Conservation (phyloP, 2,888 invertebrate genomes). For the Cremastinae sp. region DNA sequence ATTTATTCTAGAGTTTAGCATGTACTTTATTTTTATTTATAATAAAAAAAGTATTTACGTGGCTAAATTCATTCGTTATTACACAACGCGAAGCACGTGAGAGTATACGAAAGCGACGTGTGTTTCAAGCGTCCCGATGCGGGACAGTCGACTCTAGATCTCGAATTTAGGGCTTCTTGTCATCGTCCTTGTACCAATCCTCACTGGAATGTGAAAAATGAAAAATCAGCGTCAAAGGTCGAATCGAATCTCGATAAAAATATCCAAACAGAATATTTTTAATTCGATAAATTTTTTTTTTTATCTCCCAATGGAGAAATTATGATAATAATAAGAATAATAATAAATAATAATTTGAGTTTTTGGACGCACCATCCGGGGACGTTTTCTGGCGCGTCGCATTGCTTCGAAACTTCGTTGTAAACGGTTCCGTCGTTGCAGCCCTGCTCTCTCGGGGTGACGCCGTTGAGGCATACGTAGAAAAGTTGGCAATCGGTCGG, state of each 20-base stretch:
- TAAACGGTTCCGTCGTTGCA: constrained; percentile 95
- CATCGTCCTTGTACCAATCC: constrained; percentile 95
- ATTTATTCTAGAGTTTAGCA: constrained; percentile 47
- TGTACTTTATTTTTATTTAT: constrained; percentile 52
- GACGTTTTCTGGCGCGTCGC: constrained; percentile 95
- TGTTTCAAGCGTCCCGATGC: constrained; percentile 76
- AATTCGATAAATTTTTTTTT: too few species aligned
- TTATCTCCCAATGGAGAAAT: constrained; percentile 11
- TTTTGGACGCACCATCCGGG: constrained; percentile 88
- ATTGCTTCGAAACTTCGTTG: constrained; percentile 91
- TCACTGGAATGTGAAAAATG: constrained; percentile 82
- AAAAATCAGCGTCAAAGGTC: constrained; percentile 45
- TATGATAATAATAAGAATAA: constrained; percentile 30
- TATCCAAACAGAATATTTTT: neutral
- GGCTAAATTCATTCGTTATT: constrained; percentile 66
- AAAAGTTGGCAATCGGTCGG: constrained; percentile 94
- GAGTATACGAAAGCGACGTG: constrained; percentile 62
- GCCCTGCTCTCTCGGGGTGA: constrained; percentile 93
- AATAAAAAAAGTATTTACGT: constrained; percentile 66
- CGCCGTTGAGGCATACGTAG: constrained; percentile 93
- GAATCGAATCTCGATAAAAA: neutral
- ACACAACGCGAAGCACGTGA: constrained; percentile 64
- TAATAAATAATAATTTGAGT: neutral
- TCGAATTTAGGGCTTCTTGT: constrained; percentile 77
- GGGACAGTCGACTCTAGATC: constrained; percentile 74